A percentile compares a stretch with the other conserved stretches of the same genome.
Evolutionary conservation across 1,140 invertebrate genomes (phyloP).

Genomic region (Cotesia glomerata): DNA sequence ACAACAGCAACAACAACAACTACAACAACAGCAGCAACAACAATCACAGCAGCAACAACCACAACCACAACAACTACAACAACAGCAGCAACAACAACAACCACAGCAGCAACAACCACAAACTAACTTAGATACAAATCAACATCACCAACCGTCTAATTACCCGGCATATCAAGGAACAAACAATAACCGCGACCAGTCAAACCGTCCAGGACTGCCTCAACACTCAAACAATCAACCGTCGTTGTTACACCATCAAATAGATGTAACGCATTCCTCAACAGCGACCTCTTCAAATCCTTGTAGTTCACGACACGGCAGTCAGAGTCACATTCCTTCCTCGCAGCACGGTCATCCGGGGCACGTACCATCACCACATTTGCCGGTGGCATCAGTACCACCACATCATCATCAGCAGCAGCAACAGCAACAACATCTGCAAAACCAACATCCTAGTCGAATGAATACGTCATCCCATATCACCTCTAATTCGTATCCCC

Average conservation of each 20-base stretch:
- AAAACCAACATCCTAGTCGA: conserved; percentile 43
- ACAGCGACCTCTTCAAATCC: conserved; percentile 37
- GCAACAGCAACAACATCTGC: conserved; percentile 31
- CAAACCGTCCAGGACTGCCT: conserved; percentile 22
- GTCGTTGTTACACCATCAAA: conserved; percentile 14
- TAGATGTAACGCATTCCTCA: conserved; percentile 27
- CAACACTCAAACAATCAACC: conserved; percentile 28
- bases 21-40: conserved; percentile 26
- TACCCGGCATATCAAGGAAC: conserved; percentile 23
- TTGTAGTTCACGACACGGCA: conserved; percentile 39
- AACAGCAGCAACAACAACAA: conserved; percentile 21
- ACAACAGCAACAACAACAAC: conserved; percentile 28
- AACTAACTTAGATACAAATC: conserved; percentile 29
- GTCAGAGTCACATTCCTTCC: conserved; percentile 55
- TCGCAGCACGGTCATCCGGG: conserved; percentile 52
- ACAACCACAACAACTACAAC: neutral
- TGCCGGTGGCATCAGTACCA: conserved; percentile 32
- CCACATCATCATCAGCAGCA: neutral
- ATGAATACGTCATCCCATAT: conserved; percentile 36
- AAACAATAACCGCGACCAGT: neutral
- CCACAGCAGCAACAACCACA: neutral
- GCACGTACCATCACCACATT: conserved; percentile 56
- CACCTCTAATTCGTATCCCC: conserved; percentile 34
- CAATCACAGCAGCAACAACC: neutral
- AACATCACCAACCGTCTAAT: conserved; percentile 38